A percentile compares a stretch with the other conserved stretches of the same genome.
These are phyloP conservation scores for Oreochromis mossambicus DNA, from an alignment of 2,797 vertebrate genomes.

Conservation along the genomic window DNA sequence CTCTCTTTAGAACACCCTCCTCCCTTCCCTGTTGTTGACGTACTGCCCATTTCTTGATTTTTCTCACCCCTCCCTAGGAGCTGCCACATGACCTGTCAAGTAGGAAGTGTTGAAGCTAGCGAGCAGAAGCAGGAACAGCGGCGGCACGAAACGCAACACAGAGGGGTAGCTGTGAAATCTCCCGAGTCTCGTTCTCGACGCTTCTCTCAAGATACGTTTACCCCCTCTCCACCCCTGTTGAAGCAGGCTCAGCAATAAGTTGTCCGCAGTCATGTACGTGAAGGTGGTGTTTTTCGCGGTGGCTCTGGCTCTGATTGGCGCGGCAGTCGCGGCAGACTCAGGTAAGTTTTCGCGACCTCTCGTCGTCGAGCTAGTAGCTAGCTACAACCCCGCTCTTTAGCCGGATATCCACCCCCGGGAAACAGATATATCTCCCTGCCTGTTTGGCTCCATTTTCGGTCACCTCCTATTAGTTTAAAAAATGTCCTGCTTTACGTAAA, in stretches of 20 bases:
- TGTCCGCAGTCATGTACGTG: conserved; percentile 56
- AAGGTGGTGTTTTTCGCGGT: conserved; percentile 55
- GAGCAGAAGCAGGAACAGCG: conserved; percentile 21
- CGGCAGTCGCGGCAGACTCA: conserved; percentile 16
- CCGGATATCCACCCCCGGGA: not conserved
- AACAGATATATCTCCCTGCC: not conserved
- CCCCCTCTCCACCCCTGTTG: not conserved
- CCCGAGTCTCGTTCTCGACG: conserved; percentile 10
- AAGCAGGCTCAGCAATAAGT: not conserved
- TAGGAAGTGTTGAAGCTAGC: conserved; percentile 71
- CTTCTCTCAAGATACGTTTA: not conserved
- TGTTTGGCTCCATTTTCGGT: not conserved
- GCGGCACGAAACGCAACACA: conserved; percentile 1
- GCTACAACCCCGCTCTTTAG: not conserved
- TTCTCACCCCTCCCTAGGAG: conserved; percentile 44
- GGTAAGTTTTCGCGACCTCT: conserved; percentile 61
- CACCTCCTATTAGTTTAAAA: not conserved
- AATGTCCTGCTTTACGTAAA: not conserved
- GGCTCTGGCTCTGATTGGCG: conserved; percentile 45
- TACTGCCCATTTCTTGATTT: not conserved
- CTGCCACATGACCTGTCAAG: conserved; percentile 76
- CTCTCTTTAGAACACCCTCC: not conserved
- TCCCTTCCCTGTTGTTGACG: not conserved
- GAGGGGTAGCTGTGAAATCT: conserved; percentile 9
- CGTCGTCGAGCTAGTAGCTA: conserved; percentile 48